Evolutionary conservation across 2,888 invertebrate species (phyloP), one percentile per base, ranked within the genome.

Genomic region (Trypoxylon attenuatum): DNA sequence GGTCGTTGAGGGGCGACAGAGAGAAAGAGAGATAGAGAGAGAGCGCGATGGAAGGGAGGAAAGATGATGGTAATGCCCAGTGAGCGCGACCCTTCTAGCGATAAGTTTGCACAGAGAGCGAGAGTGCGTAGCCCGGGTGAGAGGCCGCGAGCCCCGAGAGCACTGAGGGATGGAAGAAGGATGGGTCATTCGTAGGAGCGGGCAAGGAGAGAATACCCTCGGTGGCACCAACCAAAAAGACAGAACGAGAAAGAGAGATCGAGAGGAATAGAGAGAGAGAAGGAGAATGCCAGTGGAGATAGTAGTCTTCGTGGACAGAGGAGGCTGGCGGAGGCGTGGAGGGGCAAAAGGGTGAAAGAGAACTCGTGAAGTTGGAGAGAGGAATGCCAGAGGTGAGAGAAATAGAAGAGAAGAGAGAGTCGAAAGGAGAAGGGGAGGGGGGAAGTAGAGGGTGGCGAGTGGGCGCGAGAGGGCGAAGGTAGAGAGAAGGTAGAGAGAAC

Each of bases 41-140:
- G 33, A 10, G 33, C 42, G 22, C 8, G 38, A 41, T 41, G 58
- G 70, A 58, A n/a, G 33, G n/a, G 33, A 33, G 33, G 33, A 33
- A 33, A 33, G 13, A 33, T 13, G 33, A 13, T 46, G 58, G 69
- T 52, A 47, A 50, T 58, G 69, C 61, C 61, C 58, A 51, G 70
- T 53, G 49, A 55, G 46, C 63, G 58, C 65, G 61, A 65, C 62
- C 62, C 75, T 64, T 64, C 67, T 69, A 64, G 65, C 63, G 68
- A 70, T 76, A 72, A 76, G 75, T 76, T 76, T 76, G 68, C 58
- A 65, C 65, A 61, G 75, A 76, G 75, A 75, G 76, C 68, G 75
- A 75, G 75, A 75, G 74, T 75, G 67, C 75, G 59, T 61, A 41
- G 73, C 67, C 71, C 63, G 63, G 56, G 73, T 59, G 54, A 67